Conservation (phyloP, 2,113 vertebrate genomes). For the Todiramphus chloris region DNA sequence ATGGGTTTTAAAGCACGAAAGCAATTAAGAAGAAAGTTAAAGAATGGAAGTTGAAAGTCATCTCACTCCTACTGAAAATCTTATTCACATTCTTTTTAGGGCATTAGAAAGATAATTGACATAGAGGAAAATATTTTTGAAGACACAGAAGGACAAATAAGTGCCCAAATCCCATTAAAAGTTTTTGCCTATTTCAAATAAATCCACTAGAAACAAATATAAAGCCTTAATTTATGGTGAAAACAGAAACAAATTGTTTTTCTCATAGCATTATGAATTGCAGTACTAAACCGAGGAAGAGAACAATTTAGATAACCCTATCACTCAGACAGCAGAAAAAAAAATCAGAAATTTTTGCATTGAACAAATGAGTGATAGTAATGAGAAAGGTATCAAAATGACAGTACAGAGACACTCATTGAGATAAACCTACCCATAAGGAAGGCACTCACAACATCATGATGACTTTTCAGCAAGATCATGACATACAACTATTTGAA, state of each 20-base stretch:
- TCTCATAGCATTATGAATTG: neutral
- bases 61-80: neutral
- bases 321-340: neutral
- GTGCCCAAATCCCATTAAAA: neutral
- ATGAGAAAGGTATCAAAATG: slow-evolving; percentile 33
- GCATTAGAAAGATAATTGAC: neutral
- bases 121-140: neutral
- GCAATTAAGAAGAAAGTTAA: neutral
- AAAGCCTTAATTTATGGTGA: neutral
- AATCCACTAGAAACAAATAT: neutral
- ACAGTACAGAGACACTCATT: slow-evolving; percentile 23
- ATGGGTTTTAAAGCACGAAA: neutral
- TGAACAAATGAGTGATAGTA: slow-evolving; percentile 23
- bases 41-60: neutral
- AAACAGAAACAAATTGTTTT: neutral
- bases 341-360: neutral
- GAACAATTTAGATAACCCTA: slow-evolving; percentile 4
- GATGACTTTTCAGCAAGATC: slow-evolving; percentile 2
- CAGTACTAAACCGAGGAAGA: neutral
- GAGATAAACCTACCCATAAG: slow-evolving; percentile 44
- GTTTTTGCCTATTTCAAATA: neutral
- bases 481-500: slow-evolving; percentile 1
- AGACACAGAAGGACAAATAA: neutral
- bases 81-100: neutral
- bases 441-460: slow-evolving; percentile 9